These are phyloP conservation scores for Clostera curtula DNA, from an alignment of 2,888 invertebrate genomes.

Conservation along the genomic window DNA sequence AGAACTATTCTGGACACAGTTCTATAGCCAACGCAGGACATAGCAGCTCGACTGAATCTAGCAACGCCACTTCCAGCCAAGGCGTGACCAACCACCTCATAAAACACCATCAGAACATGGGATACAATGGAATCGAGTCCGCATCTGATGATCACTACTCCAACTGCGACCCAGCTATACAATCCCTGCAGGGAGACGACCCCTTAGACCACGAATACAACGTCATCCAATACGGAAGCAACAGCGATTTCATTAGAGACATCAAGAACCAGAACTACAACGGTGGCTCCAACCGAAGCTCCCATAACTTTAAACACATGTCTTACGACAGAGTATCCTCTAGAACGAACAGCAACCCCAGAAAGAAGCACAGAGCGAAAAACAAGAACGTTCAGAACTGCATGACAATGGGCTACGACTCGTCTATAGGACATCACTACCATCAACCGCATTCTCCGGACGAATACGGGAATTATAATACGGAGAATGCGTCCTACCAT, in stretches of 20 bases:
- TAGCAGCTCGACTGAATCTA: constrained; percentile 70
- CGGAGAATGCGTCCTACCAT: constrained; percentile 68
- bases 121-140: constrained; percentile 67
- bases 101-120: constrained; percentile 63
- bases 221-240: constrained; percentile 69
- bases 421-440: constrained; percentile 64
- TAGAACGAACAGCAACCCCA: constrained; percentile 69
- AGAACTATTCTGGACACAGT: constrained; percentile 77
- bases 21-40: constrained; percentile 73
- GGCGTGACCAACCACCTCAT: constrained; percentile 69
- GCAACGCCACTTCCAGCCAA: constrained; percentile 68
- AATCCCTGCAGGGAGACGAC: constrained; percentile 66
- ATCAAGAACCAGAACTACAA: constrained; percentile 74
- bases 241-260: constrained; percentile 64
- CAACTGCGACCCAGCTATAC: constrained; percentile 68
- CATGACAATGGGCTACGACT: constrained; percentile 77
- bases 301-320: constrained; percentile 71
- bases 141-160: constrained; percentile 71
- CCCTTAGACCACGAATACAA: constrained; percentile 70
- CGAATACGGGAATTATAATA: constrained; percentile 62
- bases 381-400: constrained; percentile 72
- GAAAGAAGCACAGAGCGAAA: constrained; percentile 67
- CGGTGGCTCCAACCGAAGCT: constrained; percentile 62
- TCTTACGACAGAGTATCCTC: constrained; percentile 67
- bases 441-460: constrained; percentile 71